A percentile compares a stretch with the other conserved stretches of the same genome.
Conservation (phyloP, 2,797 vertebrate genomes). For the Pristis pectinata region DNA sequence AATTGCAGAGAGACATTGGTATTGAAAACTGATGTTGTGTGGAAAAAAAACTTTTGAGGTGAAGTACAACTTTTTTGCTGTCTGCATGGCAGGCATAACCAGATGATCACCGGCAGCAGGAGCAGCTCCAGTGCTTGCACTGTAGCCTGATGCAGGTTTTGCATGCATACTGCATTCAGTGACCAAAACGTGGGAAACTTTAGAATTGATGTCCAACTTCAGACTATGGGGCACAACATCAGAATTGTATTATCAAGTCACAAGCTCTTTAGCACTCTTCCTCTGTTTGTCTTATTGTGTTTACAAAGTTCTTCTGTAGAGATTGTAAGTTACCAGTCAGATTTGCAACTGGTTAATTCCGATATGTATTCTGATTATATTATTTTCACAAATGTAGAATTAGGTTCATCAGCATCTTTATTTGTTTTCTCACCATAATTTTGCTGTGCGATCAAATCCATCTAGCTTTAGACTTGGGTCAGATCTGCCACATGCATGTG, state of each 20-base stretch:
- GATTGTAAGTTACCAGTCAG: neutral
- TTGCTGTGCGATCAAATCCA: neutral
- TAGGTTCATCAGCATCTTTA: neutral
- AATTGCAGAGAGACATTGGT: neutral
- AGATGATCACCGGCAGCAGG: constrained; percentile 52
- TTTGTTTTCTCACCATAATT: neutral
- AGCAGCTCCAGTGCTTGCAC: neutral
- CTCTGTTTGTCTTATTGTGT: neutral
- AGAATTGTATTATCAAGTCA: neutral
- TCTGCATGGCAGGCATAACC: constrained; percentile 59
- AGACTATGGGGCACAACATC: neutral
- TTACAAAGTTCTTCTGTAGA: neutral
- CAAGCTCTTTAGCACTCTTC: neutral
- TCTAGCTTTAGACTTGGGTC: too few relatives aligned
- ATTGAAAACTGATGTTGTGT: neutral
- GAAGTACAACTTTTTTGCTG: constrained; percentile 40
- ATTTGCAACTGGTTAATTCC: neutral
- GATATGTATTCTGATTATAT: neutral
- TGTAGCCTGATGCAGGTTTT: neutral
- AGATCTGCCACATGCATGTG: neutral
- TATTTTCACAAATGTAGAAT: neutral
- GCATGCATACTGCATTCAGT: too few relatives aligned
- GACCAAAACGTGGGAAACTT: neutral
- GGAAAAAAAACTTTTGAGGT: neutral
- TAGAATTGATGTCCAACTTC: neutral